phyloP scores from a whole-genome alignment of 2,888 invertebrate species.

The Troides oblongomaculatus region DNA sequence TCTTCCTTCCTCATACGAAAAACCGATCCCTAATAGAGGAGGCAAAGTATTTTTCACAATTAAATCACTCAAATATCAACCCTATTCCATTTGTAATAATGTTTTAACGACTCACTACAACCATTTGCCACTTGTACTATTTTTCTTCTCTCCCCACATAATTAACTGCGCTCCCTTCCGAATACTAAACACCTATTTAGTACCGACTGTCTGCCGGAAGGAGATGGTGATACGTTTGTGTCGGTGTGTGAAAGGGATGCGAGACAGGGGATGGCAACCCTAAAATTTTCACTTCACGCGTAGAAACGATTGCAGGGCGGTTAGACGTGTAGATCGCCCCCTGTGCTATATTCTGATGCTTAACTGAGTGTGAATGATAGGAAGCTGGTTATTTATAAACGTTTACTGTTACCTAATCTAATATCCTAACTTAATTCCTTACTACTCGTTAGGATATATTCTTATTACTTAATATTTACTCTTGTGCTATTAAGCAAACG shows the following conservation, averaged over 20 bases:
- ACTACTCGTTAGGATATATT: neutral
- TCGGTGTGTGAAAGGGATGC: conserved; percentile 47
- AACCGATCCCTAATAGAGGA: conserved; percentile 40
- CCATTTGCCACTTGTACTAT: conserved; percentile 38
- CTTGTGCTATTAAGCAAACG: no score
- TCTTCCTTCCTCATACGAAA: conserved; percentile 53
- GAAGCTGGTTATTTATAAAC: conserved; percentile 52
- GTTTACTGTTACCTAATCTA: conserved; percentile 2
- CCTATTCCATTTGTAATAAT: conserved; percentile 33
- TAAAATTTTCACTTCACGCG: conserved; percentile 54
- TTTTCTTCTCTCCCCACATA: conserved; percentile 74
- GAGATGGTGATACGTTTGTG: conserved; percentile 38
- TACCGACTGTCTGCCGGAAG: conserved; percentile 58
- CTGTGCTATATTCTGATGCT: conserved; percentile 51
- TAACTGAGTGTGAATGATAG: conserved; percentile 68
- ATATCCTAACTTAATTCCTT: neutral
- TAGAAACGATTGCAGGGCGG: conserved; percentile 51
- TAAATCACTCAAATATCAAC: conserved; percentile 38
- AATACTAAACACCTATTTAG: conserved; percentile 80
- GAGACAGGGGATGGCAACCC: conserved; percentile 53
- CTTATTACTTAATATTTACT: no score
- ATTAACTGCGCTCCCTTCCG: conserved; percentile 76
- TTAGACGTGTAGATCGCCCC: conserved; percentile 47
- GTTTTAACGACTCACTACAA: conserved; percentile 11
- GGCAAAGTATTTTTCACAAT: conserved; percentile 21